Evolutionary conservation across 2,113 vertebrate genomes (phyloP).

Genomic region (Phalacrocorax pelagicus): DNA sequence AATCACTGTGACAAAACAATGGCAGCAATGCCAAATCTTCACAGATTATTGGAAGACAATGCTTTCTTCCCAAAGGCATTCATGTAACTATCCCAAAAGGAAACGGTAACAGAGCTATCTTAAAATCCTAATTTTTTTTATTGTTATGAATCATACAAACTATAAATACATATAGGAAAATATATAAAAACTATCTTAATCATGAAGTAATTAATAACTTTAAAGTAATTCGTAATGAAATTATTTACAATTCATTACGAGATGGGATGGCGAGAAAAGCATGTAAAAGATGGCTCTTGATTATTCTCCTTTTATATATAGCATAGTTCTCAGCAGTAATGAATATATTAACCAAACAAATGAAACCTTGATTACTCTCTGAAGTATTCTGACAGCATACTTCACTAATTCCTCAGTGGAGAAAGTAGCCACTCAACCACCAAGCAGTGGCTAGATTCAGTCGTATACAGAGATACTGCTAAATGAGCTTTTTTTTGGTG

Average conservation of each 20-base stretch:
- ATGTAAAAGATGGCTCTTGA: not conserved
- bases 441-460: not conserved
- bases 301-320: not conserved
- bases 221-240: not conserved
- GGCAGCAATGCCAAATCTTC: not conserved
- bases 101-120: not conserved
- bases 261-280: not conserved
- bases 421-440: not conserved
- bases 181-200: not conserved
- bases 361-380: not conserved
- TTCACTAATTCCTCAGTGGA: not conserved
- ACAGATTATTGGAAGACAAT: not conserved
- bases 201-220: not conserved
- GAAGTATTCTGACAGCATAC: not conserved
- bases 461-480: not conserved
- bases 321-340: accelerated
- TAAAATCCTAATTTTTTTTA: not conserved
- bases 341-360: not conserved
- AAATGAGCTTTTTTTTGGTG: not conserved
- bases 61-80: not conserved
- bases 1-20: not conserved
- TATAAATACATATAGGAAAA: not conserved
- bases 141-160: not conserved
- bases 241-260: not conserved
- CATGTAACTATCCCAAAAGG: not conserved